Percentiles rank a stretch among this genome's conserved stretches.
These are phyloP conservation scores for Erpornis zantholeuca DNA, from an alignment of 2,113 vertebrate genomes.

Conservation along the genomic window DNA sequence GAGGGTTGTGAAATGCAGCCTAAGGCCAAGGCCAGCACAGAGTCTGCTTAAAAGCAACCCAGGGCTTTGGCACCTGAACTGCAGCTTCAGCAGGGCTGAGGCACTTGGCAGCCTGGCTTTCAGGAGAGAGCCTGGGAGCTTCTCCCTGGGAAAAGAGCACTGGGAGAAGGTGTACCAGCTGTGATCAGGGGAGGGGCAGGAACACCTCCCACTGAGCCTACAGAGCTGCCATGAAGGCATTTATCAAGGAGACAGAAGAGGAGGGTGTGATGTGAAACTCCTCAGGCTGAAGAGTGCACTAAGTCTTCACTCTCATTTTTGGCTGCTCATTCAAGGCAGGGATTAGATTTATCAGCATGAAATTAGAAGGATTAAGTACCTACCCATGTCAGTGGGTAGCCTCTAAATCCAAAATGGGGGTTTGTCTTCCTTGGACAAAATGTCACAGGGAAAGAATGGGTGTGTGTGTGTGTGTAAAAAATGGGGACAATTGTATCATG, in stretches of 20 bases:
- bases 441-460: neutral
- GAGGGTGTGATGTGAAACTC: neutral
- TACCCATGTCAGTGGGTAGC: neutral
- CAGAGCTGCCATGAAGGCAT: neutral
- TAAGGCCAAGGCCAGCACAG: neutral
- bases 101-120: neutral
- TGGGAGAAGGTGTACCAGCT: neutral
- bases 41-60: rapidly evolving
- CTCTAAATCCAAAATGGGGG: neutral
- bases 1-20: neutral
- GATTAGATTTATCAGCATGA: neutral
- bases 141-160: neutral
- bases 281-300: neutral
- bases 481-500: neutral
- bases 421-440: neutral
- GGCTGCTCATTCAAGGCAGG: neutral
- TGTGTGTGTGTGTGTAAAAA: neutral
- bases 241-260: neutral
- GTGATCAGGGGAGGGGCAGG: neutral
- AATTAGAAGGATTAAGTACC: neutral
- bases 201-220: neutral
- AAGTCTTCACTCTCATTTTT: neutral
- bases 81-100: neutral
- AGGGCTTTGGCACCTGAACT: neutral
- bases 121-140: neutral